Conservation (phyloP, 2,797 vertebrate species). For the Gadopsis bispinosus region DNA sequence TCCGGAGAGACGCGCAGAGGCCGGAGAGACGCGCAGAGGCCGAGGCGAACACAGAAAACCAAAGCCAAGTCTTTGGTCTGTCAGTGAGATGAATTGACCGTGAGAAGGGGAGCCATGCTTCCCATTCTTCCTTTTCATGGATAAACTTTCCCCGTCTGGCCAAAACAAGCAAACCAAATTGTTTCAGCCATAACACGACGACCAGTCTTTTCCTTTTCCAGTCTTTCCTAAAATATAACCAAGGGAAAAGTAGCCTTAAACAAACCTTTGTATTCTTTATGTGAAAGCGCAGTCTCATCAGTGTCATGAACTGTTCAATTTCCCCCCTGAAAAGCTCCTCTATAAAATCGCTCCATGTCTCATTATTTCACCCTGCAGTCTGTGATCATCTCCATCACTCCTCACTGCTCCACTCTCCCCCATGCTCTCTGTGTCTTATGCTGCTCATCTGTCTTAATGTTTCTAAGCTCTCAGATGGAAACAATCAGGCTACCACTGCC, state of each 20-base stretch:
- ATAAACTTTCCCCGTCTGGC: constrained; percentile 44
- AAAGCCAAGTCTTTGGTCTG: constrained; percentile 54
- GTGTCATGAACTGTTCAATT: constrained; percentile 5
- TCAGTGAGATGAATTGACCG: constrained; percentile 52
- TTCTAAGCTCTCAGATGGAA: constrained; percentile 67
- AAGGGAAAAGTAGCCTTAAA: constrained; percentile 14
- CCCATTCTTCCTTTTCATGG: constrained; percentile 40
- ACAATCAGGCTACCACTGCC: constrained; percentile 63
- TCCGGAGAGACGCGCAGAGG: constrained; percentile 12
- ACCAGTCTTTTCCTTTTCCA: neutral
- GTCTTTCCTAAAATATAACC: constrained; percentile 10
- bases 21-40: constrained; percentile 8
- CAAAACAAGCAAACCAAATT: constrained; percentile 61
- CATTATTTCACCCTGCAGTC: neutral
- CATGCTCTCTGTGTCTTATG: neutral
- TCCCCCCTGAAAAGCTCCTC: neutral
- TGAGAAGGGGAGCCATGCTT: constrained; percentile 29
- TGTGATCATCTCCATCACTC: constrained; percentile 22
- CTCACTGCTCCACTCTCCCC: constrained; percentile 10
- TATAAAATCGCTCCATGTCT: neutral
- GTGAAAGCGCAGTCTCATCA: neutral
- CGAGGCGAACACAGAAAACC: constrained; percentile 16
- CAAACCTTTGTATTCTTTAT: constrained; percentile 22
- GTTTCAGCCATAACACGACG: constrained; percentile 26
- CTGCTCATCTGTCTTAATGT: constrained; percentile 37